These are phyloP conservation scores for Hirtodrosophila cameraria DNA, from an alignment of 2,888 invertebrate genomes.

Conservation along the genomic window DNA sequence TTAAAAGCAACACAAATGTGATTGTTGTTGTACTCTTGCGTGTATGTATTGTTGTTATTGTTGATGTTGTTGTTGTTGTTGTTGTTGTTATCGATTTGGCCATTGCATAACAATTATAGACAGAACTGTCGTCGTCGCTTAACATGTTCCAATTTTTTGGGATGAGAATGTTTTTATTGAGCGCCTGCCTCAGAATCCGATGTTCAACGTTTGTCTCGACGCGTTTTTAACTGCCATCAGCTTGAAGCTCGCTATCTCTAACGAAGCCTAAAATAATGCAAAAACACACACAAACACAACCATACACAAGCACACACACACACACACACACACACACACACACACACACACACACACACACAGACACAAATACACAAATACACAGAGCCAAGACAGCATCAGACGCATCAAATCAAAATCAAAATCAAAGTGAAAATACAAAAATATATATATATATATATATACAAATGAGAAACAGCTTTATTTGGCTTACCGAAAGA, in stretches of 20 bases:
- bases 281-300: conserved; percentile 6
- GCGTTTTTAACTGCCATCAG: conserved; percentile 61
- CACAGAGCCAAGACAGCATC: conserved; percentile 34
- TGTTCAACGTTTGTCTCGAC: conserved; percentile 52
- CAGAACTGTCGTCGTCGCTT: conserved; percentile 32
- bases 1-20: conserved; percentile 67
- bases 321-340: background rate
- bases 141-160: conserved; percentile 35
- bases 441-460: conserved; percentile 1
- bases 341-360: background rate
- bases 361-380: too few relatives aligned
- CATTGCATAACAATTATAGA: conserved; percentile 71
- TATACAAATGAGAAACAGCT: background rate
- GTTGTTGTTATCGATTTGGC: conserved; percentile 64
- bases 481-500: too few relatives aligned
- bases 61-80: conserved; percentile 17
- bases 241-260: conserved; percentile 42
- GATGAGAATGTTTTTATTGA: conserved; percentile 14
- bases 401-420: conserved; percentile 37
- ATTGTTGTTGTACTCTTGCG: conserved; percentile 64
- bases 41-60: conserved; percentile 47
- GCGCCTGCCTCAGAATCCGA: conserved; percentile 44
- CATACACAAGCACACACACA: conserved; percentile 2
- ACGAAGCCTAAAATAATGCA: conserved; percentile 50
- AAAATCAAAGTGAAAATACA: conserved; percentile 28